phyloP scores from a whole-genome alignment of 2,797 vertebrate species.

The Sebastes elongatus region DNA sequence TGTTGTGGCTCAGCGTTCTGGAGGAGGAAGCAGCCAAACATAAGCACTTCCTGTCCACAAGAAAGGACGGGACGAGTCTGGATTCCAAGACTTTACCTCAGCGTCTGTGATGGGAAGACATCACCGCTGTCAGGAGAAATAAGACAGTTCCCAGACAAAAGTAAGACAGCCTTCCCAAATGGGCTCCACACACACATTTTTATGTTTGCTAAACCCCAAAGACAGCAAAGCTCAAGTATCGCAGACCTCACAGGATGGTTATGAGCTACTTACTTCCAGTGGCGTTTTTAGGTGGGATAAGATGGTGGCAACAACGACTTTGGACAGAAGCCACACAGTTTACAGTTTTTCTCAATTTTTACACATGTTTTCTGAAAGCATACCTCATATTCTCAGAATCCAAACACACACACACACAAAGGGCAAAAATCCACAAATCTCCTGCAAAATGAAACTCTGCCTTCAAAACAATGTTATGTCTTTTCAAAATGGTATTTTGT shows the following conservation, averaged over 20 bases:
- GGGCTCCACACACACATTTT: neutral
- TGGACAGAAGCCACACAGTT: neutral
- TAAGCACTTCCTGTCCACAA: conserved; percentile 14
- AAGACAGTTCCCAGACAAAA: conserved; percentile 12
- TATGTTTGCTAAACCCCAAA: neutral
- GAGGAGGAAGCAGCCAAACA: neutral
- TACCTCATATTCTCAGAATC: too few relatives aligned
- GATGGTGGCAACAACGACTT: neutral
- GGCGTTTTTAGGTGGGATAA: neutral
- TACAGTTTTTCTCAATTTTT: too few relatives aligned
- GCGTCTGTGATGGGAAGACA: conserved; percentile 4
- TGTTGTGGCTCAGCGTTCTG: neutral
- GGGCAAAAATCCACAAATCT: too few relatives aligned
- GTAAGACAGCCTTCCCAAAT: conserved; percentile 4
- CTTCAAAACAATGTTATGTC: too few relatives aligned
- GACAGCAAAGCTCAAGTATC: neutral
- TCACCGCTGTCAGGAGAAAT: conserved; percentile 23
- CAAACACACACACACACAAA: too few relatives aligned
- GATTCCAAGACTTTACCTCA: conserved; percentile 18
- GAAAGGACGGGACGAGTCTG: conserved; percentile 9
- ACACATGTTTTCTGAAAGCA: too few relatives aligned
- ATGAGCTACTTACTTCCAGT: neutral
- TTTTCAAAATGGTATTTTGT: too few relatives aligned
- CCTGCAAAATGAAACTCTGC: too few relatives aligned
- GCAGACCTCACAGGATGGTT: neutral